These are phyloP conservation scores for Sylvilagus floridanus DNA, from an alignment of 2,797 vertebrate species.

Conservation along the genomic window DNA sequence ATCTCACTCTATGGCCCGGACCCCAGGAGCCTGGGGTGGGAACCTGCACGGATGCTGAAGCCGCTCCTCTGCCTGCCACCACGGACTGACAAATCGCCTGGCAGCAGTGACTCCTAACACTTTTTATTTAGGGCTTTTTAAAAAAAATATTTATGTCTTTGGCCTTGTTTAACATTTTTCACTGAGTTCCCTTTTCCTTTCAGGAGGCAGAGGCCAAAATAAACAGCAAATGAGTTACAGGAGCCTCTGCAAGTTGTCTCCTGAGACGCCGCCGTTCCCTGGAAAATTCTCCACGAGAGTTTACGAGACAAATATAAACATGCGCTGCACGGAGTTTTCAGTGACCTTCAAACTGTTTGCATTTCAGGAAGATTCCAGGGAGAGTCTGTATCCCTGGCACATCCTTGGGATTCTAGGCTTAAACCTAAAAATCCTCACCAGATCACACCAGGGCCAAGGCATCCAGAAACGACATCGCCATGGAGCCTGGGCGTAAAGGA, in stretches of 20 bases:
- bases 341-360: slow-evolving; percentile 81
- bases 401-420: slow-evolving; percentile 49
- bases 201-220: slow-evolving; percentile 67
- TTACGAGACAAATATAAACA: slow-evolving; percentile 77
- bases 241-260: slow-evolving; percentile 63
- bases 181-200: slow-evolving; percentile 78
- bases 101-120: slow-evolving; percentile 7
- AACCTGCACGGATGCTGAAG: not conserved
- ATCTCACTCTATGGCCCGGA: not conserved
- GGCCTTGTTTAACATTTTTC: slow-evolving; percentile 76
- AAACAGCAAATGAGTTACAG: slow-evolving; percentile 72
- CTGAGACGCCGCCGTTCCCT: slow-evolving; percentile 67
- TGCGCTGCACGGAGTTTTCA: slow-evolving; percentile 4
- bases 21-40: not conserved
- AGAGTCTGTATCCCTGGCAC: slow-evolving; percentile 65
- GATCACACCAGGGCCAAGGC: not conserved
- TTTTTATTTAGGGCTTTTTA: slow-evolving; percentile 67
- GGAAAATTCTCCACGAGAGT: slow-evolving; percentile 74
- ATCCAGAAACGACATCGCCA: not conserved
- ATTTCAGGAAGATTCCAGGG: slow-evolving; percentile 73
- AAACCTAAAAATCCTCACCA: slow-evolving; percentile 34
- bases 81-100: not conserved
- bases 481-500: not conserved
- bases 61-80: not conserved
- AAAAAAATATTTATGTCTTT: slow-evolving; percentile 73